Evolutionary conservation across 2,113 vertebrate genomes (phyloP).

Genomic region (Vimba vimba): DNA sequence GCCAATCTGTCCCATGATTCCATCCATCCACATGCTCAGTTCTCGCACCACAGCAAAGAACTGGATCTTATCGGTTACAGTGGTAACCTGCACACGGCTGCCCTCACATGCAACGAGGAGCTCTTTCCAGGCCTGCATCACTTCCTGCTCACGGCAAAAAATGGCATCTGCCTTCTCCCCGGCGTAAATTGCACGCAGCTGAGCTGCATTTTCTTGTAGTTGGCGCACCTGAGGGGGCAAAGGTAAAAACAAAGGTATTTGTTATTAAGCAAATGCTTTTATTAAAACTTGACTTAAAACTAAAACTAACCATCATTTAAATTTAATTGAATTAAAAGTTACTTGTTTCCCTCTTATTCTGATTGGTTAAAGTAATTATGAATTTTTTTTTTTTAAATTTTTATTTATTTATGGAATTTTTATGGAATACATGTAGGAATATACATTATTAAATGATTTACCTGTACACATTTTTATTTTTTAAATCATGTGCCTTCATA

Average conservation of each 20-base stretch:
- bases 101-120: conserved; percentile 83
- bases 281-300: no score
- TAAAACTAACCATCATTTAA: no score
- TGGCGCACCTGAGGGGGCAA: conserved; percentile 81
- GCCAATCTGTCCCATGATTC: conserved; percentile 89
- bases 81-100: conserved; percentile 86
- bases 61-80: conserved; percentile 90
- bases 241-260: background rate
- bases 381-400: no score
- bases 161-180: conserved; percentile 93
- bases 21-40: conserved; percentile 94
- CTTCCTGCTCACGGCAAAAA: conserved; percentile 83
- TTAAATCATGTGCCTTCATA: no score
- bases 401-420: no score
- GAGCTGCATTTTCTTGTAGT: conserved; percentile 87
- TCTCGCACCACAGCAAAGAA: conserved; percentile 90
- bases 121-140: conserved; percentile 87
- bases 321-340: no score
- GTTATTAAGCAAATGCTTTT: no score
- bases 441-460: no score
- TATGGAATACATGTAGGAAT: no score
- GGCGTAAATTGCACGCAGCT: conserved; percentile 89
- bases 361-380: no score
- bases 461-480: no score
- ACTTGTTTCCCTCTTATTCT: no score